Conservation (phyloP, 2,113 vertebrate genomes). For the Percopsis transmontana region DNA sequence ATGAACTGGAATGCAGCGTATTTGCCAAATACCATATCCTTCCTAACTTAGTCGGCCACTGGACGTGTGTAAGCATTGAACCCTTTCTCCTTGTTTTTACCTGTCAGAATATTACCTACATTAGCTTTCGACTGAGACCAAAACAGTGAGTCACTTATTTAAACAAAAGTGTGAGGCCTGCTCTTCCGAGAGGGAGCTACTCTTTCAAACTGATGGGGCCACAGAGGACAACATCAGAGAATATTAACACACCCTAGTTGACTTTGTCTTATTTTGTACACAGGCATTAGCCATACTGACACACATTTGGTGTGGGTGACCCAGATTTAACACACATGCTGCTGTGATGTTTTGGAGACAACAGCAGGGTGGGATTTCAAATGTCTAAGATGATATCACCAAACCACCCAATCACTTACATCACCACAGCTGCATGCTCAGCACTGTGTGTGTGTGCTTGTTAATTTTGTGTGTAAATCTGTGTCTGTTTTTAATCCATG, state of each 20-base stretch:
- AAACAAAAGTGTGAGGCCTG: constrained; percentile 27
- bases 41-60: too few species aligned
- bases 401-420: constrained; percentile 75
- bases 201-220: constrained; percentile 41
- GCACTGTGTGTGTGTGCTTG: constrained; percentile 45
- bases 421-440: constrained; percentile 78
- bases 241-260: constrained; percentile 43
- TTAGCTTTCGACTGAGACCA: constrained; percentile 34
- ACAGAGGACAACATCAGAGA: constrained; percentile 36
- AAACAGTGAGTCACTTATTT: constrained; percentile 39
- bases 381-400: constrained; percentile 77
- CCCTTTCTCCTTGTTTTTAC: background rate
- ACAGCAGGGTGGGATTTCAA: constrained; percentile 65
- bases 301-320: constrained; percentile 48
- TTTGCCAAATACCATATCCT: too few species aligned
- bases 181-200: constrained; percentile 16
- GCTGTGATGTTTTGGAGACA: constrained; percentile 59
- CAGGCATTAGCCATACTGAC: constrained; percentile 44
- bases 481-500: constrained; percentile 11
- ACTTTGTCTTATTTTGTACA: constrained; percentile 34
- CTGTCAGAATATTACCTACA: constrained; percentile 25
- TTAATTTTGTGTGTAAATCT: constrained; percentile 28
- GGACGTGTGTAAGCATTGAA: too few species aligned
- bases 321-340: constrained; percentile 58
- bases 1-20: too few species aligned